These are phyloP conservation scores for Amazona guildingii DNA, from an alignment of 2,113 vertebrate species.

Conservation along the genomic window DNA sequence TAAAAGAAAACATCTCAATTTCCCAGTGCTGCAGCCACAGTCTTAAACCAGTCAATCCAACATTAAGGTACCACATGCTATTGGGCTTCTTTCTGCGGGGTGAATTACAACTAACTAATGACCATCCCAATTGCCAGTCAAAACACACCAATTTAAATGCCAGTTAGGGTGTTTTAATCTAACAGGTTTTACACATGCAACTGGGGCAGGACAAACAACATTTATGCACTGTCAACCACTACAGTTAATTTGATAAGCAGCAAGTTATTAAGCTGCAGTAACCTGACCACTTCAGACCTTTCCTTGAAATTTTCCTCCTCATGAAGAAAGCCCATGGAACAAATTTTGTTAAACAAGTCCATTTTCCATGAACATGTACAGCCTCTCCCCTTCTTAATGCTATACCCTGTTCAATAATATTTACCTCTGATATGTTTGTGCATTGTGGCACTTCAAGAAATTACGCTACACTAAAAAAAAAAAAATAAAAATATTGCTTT, in stretches of 20 bases:
- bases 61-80: neutral
- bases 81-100: neutral
- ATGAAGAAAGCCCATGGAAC: neutral
- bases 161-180: slow-evolving; percentile 6
- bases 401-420: neutral
- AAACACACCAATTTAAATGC: slow-evolving; percentile 11
- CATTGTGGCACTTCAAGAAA: neutral
- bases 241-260: neutral
- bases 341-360: neutral
- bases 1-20: neutral
- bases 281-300: neutral
- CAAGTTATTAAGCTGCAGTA: neutral
- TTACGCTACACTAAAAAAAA: neutral
- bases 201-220: neutral
- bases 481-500: neutral
- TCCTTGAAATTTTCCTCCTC: neutral
- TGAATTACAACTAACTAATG: slow-evolving; percentile 3
- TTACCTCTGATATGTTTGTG: neutral
- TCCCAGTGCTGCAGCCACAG: neutral
- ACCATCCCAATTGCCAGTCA: neutral
- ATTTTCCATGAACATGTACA: neutral
- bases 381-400: neutral
- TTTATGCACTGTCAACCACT: neutral
- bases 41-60: neutral
- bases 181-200: neutral